phyloP scores from a whole-genome alignment of 1,140 invertebrate species.

The Megathymus violae region DNA sequence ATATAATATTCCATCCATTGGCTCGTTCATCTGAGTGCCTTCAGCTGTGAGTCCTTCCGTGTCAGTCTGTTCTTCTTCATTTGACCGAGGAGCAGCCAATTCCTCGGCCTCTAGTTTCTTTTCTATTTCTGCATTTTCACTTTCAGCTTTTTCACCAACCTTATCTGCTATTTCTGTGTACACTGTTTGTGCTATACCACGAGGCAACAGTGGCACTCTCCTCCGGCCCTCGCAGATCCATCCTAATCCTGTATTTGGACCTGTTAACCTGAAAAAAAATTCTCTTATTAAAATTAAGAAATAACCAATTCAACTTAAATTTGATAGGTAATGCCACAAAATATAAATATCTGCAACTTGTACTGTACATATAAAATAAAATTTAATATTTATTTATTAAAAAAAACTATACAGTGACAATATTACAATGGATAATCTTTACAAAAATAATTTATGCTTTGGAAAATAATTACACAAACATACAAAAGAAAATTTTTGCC shows the following conservation, averaged over 20 bases:
- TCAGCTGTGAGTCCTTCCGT: constrained; percentile 63
- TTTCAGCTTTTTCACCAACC: constrained; percentile 79
- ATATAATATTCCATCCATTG: constrained; percentile 58
- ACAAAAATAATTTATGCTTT: too few species aligned
- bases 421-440: too few species aligned
- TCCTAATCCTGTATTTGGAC: constrained; percentile 91
- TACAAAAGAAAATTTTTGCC: too few species aligned
- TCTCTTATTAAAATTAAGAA: too few species aligned
- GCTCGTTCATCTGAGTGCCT: constrained; percentile 54
- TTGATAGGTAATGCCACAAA: constrained; percentile 4
- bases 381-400: too few species aligned
- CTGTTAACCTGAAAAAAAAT: constrained; percentile 87
- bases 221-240: constrained; percentile 94
- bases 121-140: constrained; percentile 73
- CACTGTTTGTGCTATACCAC: constrained; percentile 91
- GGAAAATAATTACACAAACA: too few species aligned
- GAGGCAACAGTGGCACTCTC: constrained; percentile 91
- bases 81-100: constrained; percentile 57
- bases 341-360: constrained; percentile 3
- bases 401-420: too few species aligned
- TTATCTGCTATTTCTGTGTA: constrained; percentile 93
- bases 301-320: too few species aligned
- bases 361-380: too few species aligned
- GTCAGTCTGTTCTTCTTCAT: constrained; percentile 65
- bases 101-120: constrained; percentile 70